Conservation (phyloP, 2,797 vertebrate species). For the Danionella dracula region DNA sequence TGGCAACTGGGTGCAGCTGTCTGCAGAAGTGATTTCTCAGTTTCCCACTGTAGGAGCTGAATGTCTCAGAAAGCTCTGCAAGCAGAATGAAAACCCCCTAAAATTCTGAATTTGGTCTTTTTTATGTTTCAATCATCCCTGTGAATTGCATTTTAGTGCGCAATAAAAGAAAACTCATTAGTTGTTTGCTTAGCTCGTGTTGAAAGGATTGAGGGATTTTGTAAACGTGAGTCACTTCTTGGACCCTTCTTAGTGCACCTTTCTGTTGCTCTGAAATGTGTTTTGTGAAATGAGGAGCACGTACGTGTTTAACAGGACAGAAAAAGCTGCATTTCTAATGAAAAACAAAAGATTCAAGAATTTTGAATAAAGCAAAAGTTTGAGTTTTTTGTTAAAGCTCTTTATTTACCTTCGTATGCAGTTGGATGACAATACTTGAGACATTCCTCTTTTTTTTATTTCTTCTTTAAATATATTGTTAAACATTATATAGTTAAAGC, state of each 20-base stretch:
- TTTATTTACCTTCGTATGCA: slow-evolving; percentile 49
- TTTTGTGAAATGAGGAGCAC: too few relatives aligned
- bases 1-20: slow-evolving; percentile 21
- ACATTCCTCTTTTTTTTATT: slow-evolving; percentile 43
- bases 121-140: slow-evolving; percentile 40
- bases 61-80: slow-evolving; percentile 27
- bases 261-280: slow-evolving; percentile 14
- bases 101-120: too few relatives aligned
- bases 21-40: slow-evolving; percentile 17
- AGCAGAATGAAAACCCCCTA: slow-evolving; percentile 18
- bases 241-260: background rate
- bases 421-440: slow-evolving; percentile 18
- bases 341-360: slow-evolving; percentile 22
- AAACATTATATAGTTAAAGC: background rate
- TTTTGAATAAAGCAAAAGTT: background rate
- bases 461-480: background rate
- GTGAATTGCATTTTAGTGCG: slow-evolving; percentile 14
- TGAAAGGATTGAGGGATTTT: slow-evolving; percentile 32
- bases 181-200: background rate
- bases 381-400: background rate
- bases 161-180: slow-evolving; percentile 1
- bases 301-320: slow-evolving; percentile 22
- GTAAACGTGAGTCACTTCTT: slow-evolving; percentile 26
- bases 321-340: slow-evolving; percentile 30
- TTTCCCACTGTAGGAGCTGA: background rate